phyloP scores from a whole-genome alignment of 2,113 vertebrate genomes.

The Eulemur macaco region DNA sequence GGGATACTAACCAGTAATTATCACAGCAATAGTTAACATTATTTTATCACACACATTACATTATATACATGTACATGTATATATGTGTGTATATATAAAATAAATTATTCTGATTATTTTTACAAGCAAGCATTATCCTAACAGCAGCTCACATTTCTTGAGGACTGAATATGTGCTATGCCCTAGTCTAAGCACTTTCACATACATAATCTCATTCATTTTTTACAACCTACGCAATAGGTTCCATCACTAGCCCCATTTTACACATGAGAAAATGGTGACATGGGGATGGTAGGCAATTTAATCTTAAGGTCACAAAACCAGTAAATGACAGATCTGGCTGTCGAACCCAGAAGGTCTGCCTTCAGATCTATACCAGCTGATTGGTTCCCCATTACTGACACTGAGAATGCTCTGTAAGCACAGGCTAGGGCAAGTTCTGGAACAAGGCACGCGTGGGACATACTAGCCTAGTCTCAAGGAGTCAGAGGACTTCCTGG shows the following conservation, averaged over 20 bases:
- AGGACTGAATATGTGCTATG: neutral
- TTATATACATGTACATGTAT: neutral
- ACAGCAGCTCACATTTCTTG: neutral
- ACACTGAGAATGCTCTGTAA: neutral
- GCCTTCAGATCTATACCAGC: neutral
- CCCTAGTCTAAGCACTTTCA: neutral
- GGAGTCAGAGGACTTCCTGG: neutral
- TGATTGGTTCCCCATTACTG: neutral
- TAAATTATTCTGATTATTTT: neutral
- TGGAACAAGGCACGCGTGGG: rapidly evolving
- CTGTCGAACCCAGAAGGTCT: neutral
- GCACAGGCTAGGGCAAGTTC: neutral
- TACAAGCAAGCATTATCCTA: neutral
- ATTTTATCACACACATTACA: too few species aligned
- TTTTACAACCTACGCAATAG: neutral
- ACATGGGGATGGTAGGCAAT: neutral
- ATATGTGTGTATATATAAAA: neutral
- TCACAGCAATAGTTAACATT: neutral
- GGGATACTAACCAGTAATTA: neutral
- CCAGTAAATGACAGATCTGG: neutral
- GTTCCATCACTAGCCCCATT: neutral
- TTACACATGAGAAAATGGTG: neutral
- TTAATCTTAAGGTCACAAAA: neutral
- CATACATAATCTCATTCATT: neutral
- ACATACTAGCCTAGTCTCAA: neutral